Conservation (phyloP, 2,797 vertebrate species). For the Sebastes diaconus region DNA sequence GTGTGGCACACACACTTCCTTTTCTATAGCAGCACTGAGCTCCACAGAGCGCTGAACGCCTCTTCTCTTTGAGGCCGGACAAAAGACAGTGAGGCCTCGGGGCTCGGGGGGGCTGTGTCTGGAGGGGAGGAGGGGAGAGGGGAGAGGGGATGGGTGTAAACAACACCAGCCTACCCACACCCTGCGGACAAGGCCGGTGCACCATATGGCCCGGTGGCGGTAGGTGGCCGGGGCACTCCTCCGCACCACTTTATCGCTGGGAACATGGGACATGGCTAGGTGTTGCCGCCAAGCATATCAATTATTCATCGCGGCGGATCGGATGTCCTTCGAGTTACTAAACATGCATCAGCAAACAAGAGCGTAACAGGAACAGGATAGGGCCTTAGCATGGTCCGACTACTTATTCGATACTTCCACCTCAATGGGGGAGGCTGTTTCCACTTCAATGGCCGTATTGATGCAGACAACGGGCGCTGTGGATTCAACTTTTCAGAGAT, state of each 20-base stretch:
- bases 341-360: slow-evolving; percentile 79
- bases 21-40: slow-evolving; percentile 40
- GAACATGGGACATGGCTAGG: slow-evolving; percentile 46
- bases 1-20: slow-evolving; percentile 35
- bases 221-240: slow-evolving; percentile 49
- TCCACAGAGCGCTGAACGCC: slow-evolving; percentile 30
- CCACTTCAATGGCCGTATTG: slow-evolving; percentile 51
- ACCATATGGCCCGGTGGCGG: slow-evolving; percentile 54
- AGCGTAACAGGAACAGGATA: slow-evolving; percentile 69
- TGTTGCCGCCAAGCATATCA: slow-evolving; percentile 63
- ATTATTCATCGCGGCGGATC: slow-evolving; percentile 72
- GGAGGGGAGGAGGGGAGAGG: slow-evolving; percentile 4
- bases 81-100: slow-evolving; percentile 53
- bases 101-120: slow-evolving; percentile 24
- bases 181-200: slow-evolving; percentile 29
- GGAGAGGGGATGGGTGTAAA: slow-evolving; percentile 41
- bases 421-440: slow-evolving; percentile 63
- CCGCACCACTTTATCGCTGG: slow-evolving; percentile 11
- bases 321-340: slow-evolving; percentile 72
- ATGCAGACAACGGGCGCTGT: slow-evolving; percentile 44
- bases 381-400: slow-evolving; percentile 31
- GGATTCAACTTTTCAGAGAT: slow-evolving; percentile 60
- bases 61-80: slow-evolving; percentile 55
- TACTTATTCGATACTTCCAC: slow-evolving; percentile 71
- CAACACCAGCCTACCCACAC: slow-evolving; percentile 45